Base-by-base conservation (phyloP, 1,140 invertebrate genomes). In the Aphaenogaster ashmeadi region DNA sequence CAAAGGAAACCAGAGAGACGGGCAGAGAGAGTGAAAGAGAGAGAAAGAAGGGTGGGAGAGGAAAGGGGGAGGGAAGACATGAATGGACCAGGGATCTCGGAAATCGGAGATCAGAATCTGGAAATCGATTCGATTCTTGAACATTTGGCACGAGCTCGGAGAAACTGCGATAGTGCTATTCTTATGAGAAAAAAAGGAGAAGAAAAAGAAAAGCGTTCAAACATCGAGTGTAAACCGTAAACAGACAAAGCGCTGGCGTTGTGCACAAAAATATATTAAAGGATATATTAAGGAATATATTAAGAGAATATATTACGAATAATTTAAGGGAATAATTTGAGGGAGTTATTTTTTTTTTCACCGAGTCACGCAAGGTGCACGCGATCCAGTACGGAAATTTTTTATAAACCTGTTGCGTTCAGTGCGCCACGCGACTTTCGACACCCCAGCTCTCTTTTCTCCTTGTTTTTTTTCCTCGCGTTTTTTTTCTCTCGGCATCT, bases 41-140 rank as follows among this genome's bases (percentile, higher is more conserved):
- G n/a, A 89, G 72, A 78, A 74, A 66, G 50, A 78, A 86, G 58
- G 47, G 58, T 56, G 62, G 79, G 27, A 86, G 38, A 56, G 21
- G 2, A 6, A 27, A 36, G 4, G 5, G 3, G 3, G 1, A 52
- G 2, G 15, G 9, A 33, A 71, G 81, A 88, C 90, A 89, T 91
- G 91, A 91, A 89, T 77, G n/a, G n/a, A 47, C 66, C n/a, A 27
- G 2, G 8, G 2, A 66, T n/a, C 33, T 21, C n/a, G n/a, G 18
- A 69, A 47, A 69, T 47, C 66, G 41, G n/a, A 1, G 7, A 66
- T 38, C 36, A 9, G 6, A 8, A 13, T 44, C 41, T 27, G 66
- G 4, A 47, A 44, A 11, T 33, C 33, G 38, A 41, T 0, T 8
- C 2, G 56, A 9, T 27, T 21, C 6, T 66, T n/a, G 7, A 13